Base-by-base conservation (phyloP, 2,888 invertebrate genomes). In the Coelopa pilipes region DNA sequence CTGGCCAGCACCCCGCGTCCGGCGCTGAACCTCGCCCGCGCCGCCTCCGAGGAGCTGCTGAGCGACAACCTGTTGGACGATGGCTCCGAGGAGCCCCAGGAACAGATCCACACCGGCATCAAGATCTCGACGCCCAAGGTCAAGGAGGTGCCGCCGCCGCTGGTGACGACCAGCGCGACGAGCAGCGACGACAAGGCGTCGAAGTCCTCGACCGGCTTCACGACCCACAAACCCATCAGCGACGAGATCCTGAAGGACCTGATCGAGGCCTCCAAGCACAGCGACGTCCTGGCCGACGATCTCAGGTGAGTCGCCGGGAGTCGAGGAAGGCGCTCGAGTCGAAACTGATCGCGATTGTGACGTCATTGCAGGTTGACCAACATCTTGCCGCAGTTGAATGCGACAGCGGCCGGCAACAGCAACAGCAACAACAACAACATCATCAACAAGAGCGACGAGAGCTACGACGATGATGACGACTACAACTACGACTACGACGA, bases 181-280 rank as follows among this genome's bases (percentile, higher is more conserved):
- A 80, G 75, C 70, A 76, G 75, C 70, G 75, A 68, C 46, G 72
- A 68, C 19, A 59, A 53, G 65, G 47, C 34, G 13, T 45, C 63
- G 50, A 50, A 60, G 49, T 68, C 45, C 4, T 15, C 24, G 12
- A 11, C 24, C 59, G 34, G 13, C 19, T 11, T 77, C 12, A 75
- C 78, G 60, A 76, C 79, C 0, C 81, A 81, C 55, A 81, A 80
- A 53, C 77, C 80, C 4, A 76, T 85, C 13, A 83, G 80, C 62
- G 83, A 82, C 75, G 84, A 83, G 73, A 78, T 81, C 1, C 72
- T 81, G 3, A 79, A 81, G 65, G 84, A 84, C 74, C 78, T 85
- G 53, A 73, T 84, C n/a, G 85, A 85, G 78, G 87, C 85, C n/a
- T 81, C 86, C 34, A 86, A 86, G 75, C 84, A 86, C 55, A 85